phyloP scores from a whole-genome alignment of 53 echinoderm and acorn worm species.

The Luidia sarsii region DNA sequence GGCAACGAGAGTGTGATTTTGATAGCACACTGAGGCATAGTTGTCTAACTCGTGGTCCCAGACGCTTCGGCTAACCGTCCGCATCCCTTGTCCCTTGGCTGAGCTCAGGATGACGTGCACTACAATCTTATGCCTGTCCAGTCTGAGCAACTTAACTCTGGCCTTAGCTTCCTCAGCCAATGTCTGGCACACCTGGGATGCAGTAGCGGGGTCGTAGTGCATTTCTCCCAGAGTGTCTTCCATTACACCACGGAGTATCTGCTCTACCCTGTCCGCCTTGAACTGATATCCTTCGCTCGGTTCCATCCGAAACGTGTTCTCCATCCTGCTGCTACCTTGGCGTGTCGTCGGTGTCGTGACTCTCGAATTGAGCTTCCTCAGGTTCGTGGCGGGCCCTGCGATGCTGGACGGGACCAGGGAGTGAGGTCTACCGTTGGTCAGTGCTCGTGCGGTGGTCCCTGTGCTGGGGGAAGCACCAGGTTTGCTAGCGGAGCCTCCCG shows the following conservation, averaged over 20 bases:
- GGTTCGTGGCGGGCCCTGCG: background rate
- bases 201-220: slow-evolving; percentile 66
- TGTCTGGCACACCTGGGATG: slow-evolving; percentile 68
- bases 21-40: slow-evolving; percentile 67
- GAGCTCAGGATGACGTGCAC: slow-evolving; percentile 78
- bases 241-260: slow-evolving; percentile 53
- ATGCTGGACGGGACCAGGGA: background rate
- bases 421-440: background rate
- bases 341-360: background rate
- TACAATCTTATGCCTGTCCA: slow-evolving; percentile 79
- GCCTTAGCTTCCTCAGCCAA: slow-evolving; percentile 75
- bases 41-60: slow-evolving; percentile 85
- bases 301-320: slow-evolving; percentile 83
- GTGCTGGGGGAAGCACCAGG: background rate
- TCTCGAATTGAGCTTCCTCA: slow-evolving; percentile 3
- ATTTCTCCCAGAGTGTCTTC: slow-evolving; percentile 58
- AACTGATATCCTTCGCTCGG: slow-evolving; percentile 70
- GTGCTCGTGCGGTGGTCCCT: background rate
- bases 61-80: slow-evolving; percentile 83
- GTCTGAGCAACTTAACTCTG: slow-evolving; percentile 75
- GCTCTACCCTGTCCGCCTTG: slow-evolving; percentile 46
- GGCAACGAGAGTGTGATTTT: slow-evolving; percentile 63
- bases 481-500: background rate
- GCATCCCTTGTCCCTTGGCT: slow-evolving; percentile 71
- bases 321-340: slow-evolving; percentile 33